Evolutionary conservation across 2,888 invertebrate genomes (phyloP), one percentile per base, ranked within the genome.

Genomic region (Crepidodera aurea): DNA sequence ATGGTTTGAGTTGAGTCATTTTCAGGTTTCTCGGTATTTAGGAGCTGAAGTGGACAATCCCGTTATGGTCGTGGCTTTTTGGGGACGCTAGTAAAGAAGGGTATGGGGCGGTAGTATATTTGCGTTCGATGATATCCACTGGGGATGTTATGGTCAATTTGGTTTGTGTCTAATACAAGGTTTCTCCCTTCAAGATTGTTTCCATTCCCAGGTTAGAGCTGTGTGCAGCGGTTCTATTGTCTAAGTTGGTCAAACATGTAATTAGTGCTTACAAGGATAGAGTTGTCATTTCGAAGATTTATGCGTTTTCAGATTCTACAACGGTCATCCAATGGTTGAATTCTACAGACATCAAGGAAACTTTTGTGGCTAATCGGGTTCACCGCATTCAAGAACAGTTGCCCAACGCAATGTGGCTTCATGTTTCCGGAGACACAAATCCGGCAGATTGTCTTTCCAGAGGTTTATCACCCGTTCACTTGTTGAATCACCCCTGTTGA

Each of bases 51-150:
- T 13, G 8, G 44, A 50, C 12, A 19, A 12, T 25, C 48, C 53
- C 18, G 39, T 44, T 37, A 53, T 19, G 32, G 8, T 60, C n/a
- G 2, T 61, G 10, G 61, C 39, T 7, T 59, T n/a, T 42, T 34
- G 44, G 53, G 5, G 60, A 60, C 46, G 46, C 60, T 12, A 53
- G 53, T 42, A 32, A 12, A 32, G 60, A 34, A 10, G 60, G 46
- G 16, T 60, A 60, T 37, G 54, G 53, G 0, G 60, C 53, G 5
- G 53, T 48, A 22, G 27, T 53, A 4, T 44, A 53, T 53, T 42
- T 44, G 10, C 12, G 48, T 5, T 40, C 46, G 12, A 32, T 34
- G 6, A 18, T 5, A 25, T 15, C 15, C n/a, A 34, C 34, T n/a
- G 34, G 18, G 10, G 16, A 46, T 40, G 10, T 44, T 25, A n/a